Evolutionary conservation across 2,797 vertebrate species (phyloP), one percentile per base, ranked within the genome.

Genomic region (Sebastes taczanowskii): DNA sequence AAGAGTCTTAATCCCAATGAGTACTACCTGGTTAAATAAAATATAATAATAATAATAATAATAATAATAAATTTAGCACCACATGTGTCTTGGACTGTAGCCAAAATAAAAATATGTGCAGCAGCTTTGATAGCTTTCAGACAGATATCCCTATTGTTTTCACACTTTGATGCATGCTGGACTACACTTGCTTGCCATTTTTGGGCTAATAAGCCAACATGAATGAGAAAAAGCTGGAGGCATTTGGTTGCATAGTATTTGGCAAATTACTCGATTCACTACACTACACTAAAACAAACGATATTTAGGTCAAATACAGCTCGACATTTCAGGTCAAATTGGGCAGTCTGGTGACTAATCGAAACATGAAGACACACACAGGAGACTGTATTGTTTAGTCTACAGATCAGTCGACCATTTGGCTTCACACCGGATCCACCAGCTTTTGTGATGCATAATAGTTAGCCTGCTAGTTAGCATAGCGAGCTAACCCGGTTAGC

Each of bases 401-500:
- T 87, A 14, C 35, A 62, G 82, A 87, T 60, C 83, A 20, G 85
- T 20, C 91, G 88, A 91, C 91, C 93, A 93, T 94, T 94, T 92
- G 92, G 85, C 83, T 78, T 49, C 66, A 92, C 85, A 81, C 79
- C 30, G 74, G 82, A 80, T 74, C 77, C 49, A 81, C 23, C 77
- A 75, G 85, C 93, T 95, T 94, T 95, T 95, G 93, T 95, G 90
- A 92, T 94, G 86, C 92, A 94, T 88, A 93, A 83, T 85, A 92
- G 93, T 94, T 91, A 91, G 90, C 92, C 74, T 53, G 90, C 90
- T 88, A 81, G 90, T 83, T 91, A 94, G 93, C 92, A 81, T 78
- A 66, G 86, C 85, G 80, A 90, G 92, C 84, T 78, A 74, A 42
- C 78, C 42, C 42, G 65, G 82, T 86, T 89, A 88, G 82, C 86